Evolutionary conservation across 1,140 invertebrate genomes (phyloP).

Genomic region (Dendrolimus punctatus): DNA sequence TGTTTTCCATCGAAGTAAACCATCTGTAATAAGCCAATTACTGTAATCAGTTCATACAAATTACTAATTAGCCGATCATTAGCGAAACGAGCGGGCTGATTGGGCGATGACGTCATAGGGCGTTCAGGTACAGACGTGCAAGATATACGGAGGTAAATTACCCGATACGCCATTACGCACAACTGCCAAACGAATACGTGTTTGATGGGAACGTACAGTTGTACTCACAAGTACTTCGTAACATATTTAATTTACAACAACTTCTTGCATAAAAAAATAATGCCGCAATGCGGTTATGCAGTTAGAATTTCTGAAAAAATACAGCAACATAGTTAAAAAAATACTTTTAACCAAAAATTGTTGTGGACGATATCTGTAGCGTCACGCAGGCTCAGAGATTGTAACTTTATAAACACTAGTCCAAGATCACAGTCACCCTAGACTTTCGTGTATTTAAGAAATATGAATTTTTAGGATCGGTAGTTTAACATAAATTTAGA

Average conservation of each 20-base stretch:
- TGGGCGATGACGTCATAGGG: constrained; percentile 15
- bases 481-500: too few species aligned
- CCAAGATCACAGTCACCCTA: too few species aligned
- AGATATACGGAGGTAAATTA: constrained; percentile 19
- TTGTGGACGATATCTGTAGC: too few species aligned
- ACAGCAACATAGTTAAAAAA: too few species aligned
- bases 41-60: background rate
- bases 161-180: constrained; percentile 16
- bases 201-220: constrained; percentile 27
- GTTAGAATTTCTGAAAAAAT: too few species aligned
- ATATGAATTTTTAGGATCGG: too few species aligned
- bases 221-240: constrained; percentile 7
- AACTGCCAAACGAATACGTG: constrained; percentile 26
- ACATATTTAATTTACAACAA: constrained; percentile 1
- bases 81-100: constrained; percentile 4
- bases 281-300: too few species aligned
- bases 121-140: constrained; percentile 7
- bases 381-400: too few species aligned
- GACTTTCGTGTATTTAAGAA: too few species aligned
- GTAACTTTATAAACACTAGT: too few species aligned
- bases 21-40: constrained; percentile 3
- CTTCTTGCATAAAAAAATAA: background rate
- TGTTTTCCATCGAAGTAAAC: constrained; percentile 1
- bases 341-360: too few species aligned
- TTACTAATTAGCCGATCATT: constrained; percentile 2